Percentiles rank a stretch among this genome's conserved stretches.
These are phyloP conservation scores for Mesoligia furuncula DNA, from an alignment of 2,888 invertebrate genomes.

Conservation along the genomic window DNA sequence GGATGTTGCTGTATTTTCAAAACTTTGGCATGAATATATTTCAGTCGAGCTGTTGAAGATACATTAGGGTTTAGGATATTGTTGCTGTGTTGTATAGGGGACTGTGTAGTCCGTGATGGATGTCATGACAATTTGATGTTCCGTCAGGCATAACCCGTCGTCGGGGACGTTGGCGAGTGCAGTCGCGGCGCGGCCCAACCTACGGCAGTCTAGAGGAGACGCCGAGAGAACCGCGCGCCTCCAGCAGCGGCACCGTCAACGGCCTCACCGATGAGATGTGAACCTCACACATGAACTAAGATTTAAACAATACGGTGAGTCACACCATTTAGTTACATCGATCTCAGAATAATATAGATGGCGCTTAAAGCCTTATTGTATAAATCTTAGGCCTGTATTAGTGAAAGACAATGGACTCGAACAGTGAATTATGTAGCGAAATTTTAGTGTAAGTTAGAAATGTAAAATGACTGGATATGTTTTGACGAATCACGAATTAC, in stretches of 20 bases:
- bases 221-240: slow-evolving; percentile 78
- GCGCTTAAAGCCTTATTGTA: slow-evolving; percentile 35
- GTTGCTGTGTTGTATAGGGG: slow-evolving; percentile 20
- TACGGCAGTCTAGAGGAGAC: slow-evolving; percentile 91
- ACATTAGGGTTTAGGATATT: slow-evolving; percentile 27
- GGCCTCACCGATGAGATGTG: slow-evolving; percentile 85
- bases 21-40: slow-evolving; percentile 58
- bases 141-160: slow-evolving; percentile 88
- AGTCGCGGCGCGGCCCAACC: slow-evolving; percentile 88
- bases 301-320: slow-evolving; percentile 54
- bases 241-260: slow-evolving; percentile 81
- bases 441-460: slow-evolving; percentile 56
- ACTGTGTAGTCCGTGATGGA: slow-evolving; percentile 30
- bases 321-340: slow-evolving; percentile 31
- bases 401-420: slow-evolving; percentile 50
- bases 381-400: slow-evolving; percentile 51
- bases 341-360: slow-evolving; percentile 37
- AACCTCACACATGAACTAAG: slow-evolving; percentile 55
- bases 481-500: slow-evolving; percentile 32
- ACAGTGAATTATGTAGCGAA: slow-evolving; percentile 50
- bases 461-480: slow-evolving; percentile 47
- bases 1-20: slow-evolving; percentile 53
- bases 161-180: slow-evolving; percentile 86
- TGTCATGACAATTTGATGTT: slow-evolving; percentile 61
- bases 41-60: slow-evolving; percentile 52